Base-by-base conservation (phyloP, 2,113 vertebrate species). In the Lepidothrix coronata region DNA sequence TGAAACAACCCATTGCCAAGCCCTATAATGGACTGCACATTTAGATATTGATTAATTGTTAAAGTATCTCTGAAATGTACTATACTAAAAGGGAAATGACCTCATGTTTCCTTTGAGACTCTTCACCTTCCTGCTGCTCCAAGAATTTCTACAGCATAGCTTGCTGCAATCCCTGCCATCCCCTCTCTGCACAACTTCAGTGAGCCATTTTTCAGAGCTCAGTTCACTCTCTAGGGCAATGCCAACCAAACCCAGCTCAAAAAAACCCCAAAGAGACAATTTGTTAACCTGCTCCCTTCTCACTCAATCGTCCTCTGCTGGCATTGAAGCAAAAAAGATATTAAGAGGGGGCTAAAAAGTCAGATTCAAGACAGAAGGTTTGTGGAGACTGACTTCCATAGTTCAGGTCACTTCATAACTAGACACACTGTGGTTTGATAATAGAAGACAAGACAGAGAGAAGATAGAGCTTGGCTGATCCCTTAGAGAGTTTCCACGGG, bases 1-100 rank as follows among this genome's bases (percentile, higher is more conserved):
- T 31, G 48, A 77, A 87, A 43, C 5, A 62, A 30, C 59, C 43
- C 59, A 2, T 28, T 76, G 61, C 81, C 91, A 39, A 89, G 78
- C 11, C 87, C 71, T 18, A 0, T 46, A 78, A 80, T 52, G 59
- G 65, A 0, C 87, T 83, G 85, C 94, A 94, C 75, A 19, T 62
- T 93, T 58, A 62, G 63, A 31, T 96, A 86, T 51, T 73, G 91
- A 97, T 96, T 91, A 85, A 66, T 79, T 33, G 82, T n/a, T 85
- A 4, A 95, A 91, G 44, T 19, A 96, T 93, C 93, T 90, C 91
- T 25, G 76, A 76, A 91, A 96, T 84, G 91, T 55, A 5, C 94
- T 88, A 2, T 51, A 67, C 41, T 71, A 28, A 67, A 73, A 91
- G 63, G 91, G 82, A 94, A 90, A 74, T 95, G 90, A 94, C 59